Evolutionary conservation across 2,888 invertebrate genomes (phyloP).

Genomic region (Thera obeliscata): DNA sequence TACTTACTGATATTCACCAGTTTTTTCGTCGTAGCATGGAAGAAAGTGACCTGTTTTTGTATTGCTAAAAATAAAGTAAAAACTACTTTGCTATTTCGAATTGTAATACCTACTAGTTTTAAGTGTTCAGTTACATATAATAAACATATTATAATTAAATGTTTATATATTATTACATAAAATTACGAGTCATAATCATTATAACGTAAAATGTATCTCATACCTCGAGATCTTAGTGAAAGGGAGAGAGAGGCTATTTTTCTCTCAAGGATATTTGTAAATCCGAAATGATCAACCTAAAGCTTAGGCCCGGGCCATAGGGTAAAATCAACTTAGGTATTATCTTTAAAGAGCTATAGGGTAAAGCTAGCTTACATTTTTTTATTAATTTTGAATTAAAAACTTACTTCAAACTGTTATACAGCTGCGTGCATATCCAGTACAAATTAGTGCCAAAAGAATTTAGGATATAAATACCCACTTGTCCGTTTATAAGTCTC

Average conservation of each 20-base stretch:
- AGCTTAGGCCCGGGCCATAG: too few species aligned
- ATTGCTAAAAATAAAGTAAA: slow-evolving; percentile 47
- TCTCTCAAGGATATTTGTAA: too few species aligned
- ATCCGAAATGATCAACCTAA: too few species aligned
- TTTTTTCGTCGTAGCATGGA: slow-evolving; percentile 42
- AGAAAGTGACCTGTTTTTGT: slow-evolving; percentile 54
- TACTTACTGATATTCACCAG: slow-evolving; percentile 42
- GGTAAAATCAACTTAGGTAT: too few species aligned
- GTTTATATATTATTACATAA: too few species aligned
- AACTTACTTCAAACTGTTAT: slow-evolving; percentile 86
- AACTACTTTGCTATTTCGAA: background rate
- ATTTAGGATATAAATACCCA: slow-evolving; percentile 85
- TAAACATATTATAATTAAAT: too few species aligned
- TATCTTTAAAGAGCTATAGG: background rate
- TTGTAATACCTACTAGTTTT: background rate
- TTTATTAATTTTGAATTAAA: background rate
- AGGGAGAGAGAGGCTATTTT: too few species aligned
- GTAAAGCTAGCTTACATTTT: background rate
- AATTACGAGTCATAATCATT: too few species aligned
- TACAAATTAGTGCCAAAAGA: slow-evolving; percentile 87
- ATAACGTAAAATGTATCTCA: too few species aligned
- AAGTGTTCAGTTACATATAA: too few species aligned
- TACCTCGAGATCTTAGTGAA: too few species aligned
- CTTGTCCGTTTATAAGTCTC: slow-evolving; percentile 81
- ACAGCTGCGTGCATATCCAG: slow-evolving; percentile 88